Evolutionary conservation across 1,140 invertebrate species (phyloP), one percentile per base, ranked within the genome.

Genomic region (Solenopsis invicta): DNA sequence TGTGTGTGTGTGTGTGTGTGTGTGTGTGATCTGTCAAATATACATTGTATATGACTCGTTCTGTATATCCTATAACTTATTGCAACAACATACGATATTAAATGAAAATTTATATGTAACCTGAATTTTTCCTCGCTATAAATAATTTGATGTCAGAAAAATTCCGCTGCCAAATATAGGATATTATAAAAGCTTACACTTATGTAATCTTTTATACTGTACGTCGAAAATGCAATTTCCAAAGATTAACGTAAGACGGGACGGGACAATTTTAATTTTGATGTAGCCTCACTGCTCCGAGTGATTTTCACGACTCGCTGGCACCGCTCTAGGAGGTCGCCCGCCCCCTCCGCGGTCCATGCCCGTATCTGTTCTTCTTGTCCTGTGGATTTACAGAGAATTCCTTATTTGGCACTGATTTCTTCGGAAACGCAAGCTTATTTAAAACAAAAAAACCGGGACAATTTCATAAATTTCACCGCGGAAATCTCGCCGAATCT

Each of bases 381-480:
- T 54, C 41, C 54, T 54, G 66, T 86, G 88, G 77, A 92, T 92
- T 92, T 91, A 89, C 90, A 90, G 91, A 66, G 64, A 84, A 85
- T 66, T 74, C 59, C 85, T 92, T 92, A 92, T 92, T 91, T 85
- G 71, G 24, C 52, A 69, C 41, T 91, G 89, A 92, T 92, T 90
- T 92, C 86, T 87, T 89, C 87, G 87, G 76, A 85, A 87, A 84
- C 90, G 91, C 84, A 87, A 71, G 92, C 90, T 92, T 90, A 92
- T 92, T 92, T 92, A 92, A 92, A 92, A 92, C 91, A 92, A 92
- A 92, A 92, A 91, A 91, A 91, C 91, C 92, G 88, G 89, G 91
- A 92, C 90, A 92, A 91, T 92, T 92, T 92, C 91, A 92, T 92
- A 92, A 92, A 92, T 92, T 92, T 92, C 74, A 87, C 90, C 64